Base-by-base conservation (phyloP, 2,797 vertebrate genomes). In the Macrochelys suwanniensis region DNA sequence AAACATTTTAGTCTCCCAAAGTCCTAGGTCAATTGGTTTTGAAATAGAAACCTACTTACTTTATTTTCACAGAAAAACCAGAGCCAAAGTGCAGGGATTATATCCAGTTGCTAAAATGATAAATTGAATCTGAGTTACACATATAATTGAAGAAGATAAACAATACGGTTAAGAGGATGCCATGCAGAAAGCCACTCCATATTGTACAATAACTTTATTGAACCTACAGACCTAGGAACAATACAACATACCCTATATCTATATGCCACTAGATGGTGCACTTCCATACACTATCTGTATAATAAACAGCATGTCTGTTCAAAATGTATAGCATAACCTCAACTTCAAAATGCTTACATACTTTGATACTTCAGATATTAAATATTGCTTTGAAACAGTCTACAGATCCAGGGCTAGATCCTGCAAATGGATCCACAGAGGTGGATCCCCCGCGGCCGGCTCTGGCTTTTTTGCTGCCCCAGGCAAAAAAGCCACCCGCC, bases 1-100 rank as follows among this genome's bases (percentile, higher is more conserved):
- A 56, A 7, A 26, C 21, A 1, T 1, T 2, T 3, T 16, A 10
- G 0, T 0, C 19, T 37, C 53, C 13, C 17, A 15, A 65, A 1
- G 57, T 26, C 65, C 31, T 50, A 17, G 2, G 4, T 85, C 49
- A 15, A 45, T 74, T 87, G 65, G 31, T 42, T 89, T 1, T 28
- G 80, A 94, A 82, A 19, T 78, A 50, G 23, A 59, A 33, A n/a
- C 78, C 82, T 83, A 31, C 84, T 54, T 65, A 31, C 84, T 54
- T 65, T 3, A 37, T 37, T 11, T 37, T 42, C 23, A 12, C 50
- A n/a, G 50, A n/a, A 50, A 56, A 57, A 68, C 6, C 4, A 0
- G 11, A 84, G 42, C 7, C 74, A 11, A 1, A 85, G 51, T 71
- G 15, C 37, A 19, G 37, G n/a, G 17, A 71, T 77, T 2, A 1